Base-by-base conservation (phyloP, 64 coral and sea anemone genomes). In the Catalaphyllia jardinei region DNA sequence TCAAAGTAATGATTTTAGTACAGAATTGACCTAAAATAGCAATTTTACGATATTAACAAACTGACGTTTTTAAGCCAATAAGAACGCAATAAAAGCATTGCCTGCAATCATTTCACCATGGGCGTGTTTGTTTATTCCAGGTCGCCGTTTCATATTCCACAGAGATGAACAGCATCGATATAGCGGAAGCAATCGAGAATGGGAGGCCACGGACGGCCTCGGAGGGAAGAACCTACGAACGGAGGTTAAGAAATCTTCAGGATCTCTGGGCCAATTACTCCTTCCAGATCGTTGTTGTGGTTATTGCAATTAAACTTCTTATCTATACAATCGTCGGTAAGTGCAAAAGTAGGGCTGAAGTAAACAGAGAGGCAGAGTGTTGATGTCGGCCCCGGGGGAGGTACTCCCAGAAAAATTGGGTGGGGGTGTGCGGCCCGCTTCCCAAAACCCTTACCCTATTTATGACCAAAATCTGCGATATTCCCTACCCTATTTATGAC, bases 261-360 rank as follows among this genome's bases (percentile, higher is more conserved):
- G 35, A 28, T 11, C 39, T 71, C 4, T 85, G 81, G 62, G 18
- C 0, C 22, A 13, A 52, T 19, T 71, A 85, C 35, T 67, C 38
- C 42, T 85, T 85, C 71, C 81, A 85, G 63, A 69, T 85, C 22
- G 42, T 65, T 85, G 81, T 85, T 71, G 81, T 85, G 20, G n/a
- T 50, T 10, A 85, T 85, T 85, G 35, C 81, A 50, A 18, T 85
- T 39, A 6, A 71, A 64, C 39, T 85, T 62, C 81, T 85, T 64
- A 49, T 85, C 38, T 71, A 85, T 60, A 71, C 81, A n/a, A 50
- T 85, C n/a, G 63, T 35, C 50, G 81, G 81, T 85, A 28, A 85
- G 79, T 30, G 59, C 1, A 6, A 25, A 3, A 39, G 4, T 28
- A 71, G 31, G 25, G 38, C 31, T 9, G 20, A 76, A 38, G 10